Percentiles rank a stretch among this genome's conserved stretches.
These are phyloP conservation scores for Rhabdophis nuchalis DNA, from an alignment of 2,797 vertebrate species.

Conservation along the genomic window DNA sequence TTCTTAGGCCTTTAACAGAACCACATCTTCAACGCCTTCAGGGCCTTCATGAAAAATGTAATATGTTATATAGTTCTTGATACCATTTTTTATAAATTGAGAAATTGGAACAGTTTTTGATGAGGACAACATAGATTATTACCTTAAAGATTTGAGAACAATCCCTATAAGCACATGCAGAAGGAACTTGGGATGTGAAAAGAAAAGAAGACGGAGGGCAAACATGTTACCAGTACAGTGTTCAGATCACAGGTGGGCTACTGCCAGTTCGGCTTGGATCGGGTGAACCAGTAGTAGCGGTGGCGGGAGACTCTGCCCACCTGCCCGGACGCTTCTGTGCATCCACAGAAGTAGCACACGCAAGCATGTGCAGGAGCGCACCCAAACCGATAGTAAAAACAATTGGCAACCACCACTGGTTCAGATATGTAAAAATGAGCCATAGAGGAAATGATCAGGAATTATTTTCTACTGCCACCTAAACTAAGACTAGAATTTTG, in stretches of 20 bases:
- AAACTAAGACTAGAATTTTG: not conserved
- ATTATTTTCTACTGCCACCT: not conserved
- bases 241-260: not conserved
- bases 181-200: not conserved
- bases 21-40: not conserved
- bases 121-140: not conserved
- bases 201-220: not conserved
- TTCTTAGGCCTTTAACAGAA: not conserved
- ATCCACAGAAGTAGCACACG: no score
- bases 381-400: no score
- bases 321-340: no score
- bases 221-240: not conserved
- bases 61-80: not conserved
- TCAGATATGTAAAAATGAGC: not conserved
- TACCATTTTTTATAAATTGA: not conserved
- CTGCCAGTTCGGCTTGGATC: no score
- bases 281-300: no score
- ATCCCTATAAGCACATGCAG: not conserved
- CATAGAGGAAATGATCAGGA: not conserved
- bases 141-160: not conserved
- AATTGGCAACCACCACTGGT: no score
- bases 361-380: no score
- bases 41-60: not conserved
- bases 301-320: no score
- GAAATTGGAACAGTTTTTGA: not conserved